phyloP scores from a whole-genome alignment of 1,140 invertebrate genomes.

The Saccostrea cuccullata region DNA sequence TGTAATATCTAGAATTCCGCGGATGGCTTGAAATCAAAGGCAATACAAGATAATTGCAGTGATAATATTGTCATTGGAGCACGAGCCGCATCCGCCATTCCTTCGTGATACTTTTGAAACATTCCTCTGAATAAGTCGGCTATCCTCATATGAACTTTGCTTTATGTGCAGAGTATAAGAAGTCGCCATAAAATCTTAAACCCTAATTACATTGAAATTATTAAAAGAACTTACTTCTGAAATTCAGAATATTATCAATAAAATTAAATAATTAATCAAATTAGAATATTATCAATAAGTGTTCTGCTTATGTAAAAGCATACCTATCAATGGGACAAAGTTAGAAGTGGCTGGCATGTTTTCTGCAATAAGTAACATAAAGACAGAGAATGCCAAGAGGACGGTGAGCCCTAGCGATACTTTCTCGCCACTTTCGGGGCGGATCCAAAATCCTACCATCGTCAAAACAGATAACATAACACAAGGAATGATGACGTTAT shows the following conservation, averaged over 20 bases:
- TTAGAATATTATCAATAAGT: too few relatives aligned
- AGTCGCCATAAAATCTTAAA: neutral
- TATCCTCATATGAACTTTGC: neutral
- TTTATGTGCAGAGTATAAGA: neutral
- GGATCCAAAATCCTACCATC: slow-evolving; percentile 82
- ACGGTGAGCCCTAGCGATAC: slow-evolving; percentile 82
- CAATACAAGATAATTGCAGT: neutral
- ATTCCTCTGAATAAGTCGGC: too few relatives aligned
- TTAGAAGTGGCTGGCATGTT: slow-evolving; percentile 82
- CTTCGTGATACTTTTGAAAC: neutral
- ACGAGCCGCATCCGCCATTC: neutral
- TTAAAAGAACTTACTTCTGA: too few relatives aligned
- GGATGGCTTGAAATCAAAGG: neutral
- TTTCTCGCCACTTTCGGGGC: slow-evolving; percentile 83
- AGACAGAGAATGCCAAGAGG: slow-evolving; percentile 82
- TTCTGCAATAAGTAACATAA: slow-evolving; percentile 82
- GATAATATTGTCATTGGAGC: slow-evolving; percentile 13
- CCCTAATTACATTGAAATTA: too few relatives aligned
- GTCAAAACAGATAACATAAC: slow-evolving; percentile 82
- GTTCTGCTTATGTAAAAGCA: slow-evolving; percentile 22
- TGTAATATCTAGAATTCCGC: neutral
- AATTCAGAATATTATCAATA: too few relatives aligned
- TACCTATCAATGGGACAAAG: slow-evolving; percentile 82
- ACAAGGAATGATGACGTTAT: slow-evolving; percentile 82
- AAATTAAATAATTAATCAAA: too few relatives aligned